Base-by-base conservation (phyloP, 2,888 invertebrate species). In the Vesta saturnalis region DNA sequence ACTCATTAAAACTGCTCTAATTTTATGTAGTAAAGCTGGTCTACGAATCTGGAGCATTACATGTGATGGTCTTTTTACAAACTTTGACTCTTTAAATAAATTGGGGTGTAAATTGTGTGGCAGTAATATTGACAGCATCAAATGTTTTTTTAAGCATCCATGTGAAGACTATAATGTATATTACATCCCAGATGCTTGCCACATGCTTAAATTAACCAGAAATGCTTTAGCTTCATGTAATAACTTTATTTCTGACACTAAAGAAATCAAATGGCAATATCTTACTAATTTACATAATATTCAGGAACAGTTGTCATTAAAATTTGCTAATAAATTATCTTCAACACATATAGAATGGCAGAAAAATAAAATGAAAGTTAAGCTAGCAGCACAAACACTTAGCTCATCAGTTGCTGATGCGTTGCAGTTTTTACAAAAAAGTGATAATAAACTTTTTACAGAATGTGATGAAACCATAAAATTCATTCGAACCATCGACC, bases 121-220 rank as follows among this genome's bases (percentile, higher is more conserved):
- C n/a, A 47, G 1, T 8, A 16, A 14, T 16, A 35, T n/a, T 61
- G 16, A 52, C 14, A 35, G 60, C 14, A 57, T 67, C 10, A 66
- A 66, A 57, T 15, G 30, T 52, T 35, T 47, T 35, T 69, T 69
- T 18, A 69, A 69, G 14, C 60, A 65, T 65, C 56, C 55, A n/a
- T 54, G 21, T 15, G 49, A 30, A 43, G 49, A 65, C 12, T 46
- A 64, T 39, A 46, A 60, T 47, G 55, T 69, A 43, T 64, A 55
- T 64, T 65, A 60, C 21, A 39, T 69, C 49, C 60, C 69, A 46
- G 69, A 69, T 69, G 69, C 61, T 10, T 64, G 69, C 30, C 60
- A 69, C 57, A 65, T 30, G 43, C 23, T 69, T 14, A 59, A 67
- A 49, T 35, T 67, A 49, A 59, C 63, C 16, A 56, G 67, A 46